Base-by-base conservation (phyloP, 2,888 invertebrate genomes). In the Parnassius smintheus region DNA sequence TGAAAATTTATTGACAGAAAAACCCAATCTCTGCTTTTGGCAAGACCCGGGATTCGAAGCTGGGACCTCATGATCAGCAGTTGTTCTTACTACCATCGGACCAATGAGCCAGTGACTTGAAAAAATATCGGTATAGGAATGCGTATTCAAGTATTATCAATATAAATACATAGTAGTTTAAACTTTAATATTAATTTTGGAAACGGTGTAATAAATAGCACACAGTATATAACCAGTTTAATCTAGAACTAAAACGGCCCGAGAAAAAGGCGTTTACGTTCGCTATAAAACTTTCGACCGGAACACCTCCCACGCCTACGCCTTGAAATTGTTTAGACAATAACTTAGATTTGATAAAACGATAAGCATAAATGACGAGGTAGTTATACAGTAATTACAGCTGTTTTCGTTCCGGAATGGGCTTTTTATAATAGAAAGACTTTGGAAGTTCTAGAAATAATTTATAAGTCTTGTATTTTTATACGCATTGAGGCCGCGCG, bases 241-340 rank as follows among this genome's bases (percentile, higher is more conserved):
- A 70, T 49, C 11, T 42, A 25, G 66, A 68, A 73, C 71, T 65
- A 71, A 74, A 70, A 65, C 67, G 62, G 66, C 68, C 66, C 65
- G 68, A 72, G 73, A 72, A 76, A 75, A 78, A 75, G 75, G 72
- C 72, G 76, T 75, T 74, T 70, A 71, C 68, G 65, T 69, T 67
- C 46, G 73, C 72, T 75, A 78, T 80, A 77, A 78, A 80, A 72
- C 75, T 78, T 72, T 69, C 65, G 67, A 70, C 68, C 61, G 62
- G 66, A 66, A 70, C 69, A 68, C 73, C 74, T 68, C 60, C 48
- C 52, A 22, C 51, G 55, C 61, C 51, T 13, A 46, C 67, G 69
- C 71, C 68, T 62, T 65, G 66, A 67, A 67, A 70, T 69, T 69
- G 68, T 70, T 69, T 66, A 68, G 69, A 69, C 71, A 68, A 70